Percentiles rank a stretch among this genome's conserved stretches.
These are phyloP conservation scores for Actinemys pallida DNA, from an alignment of 2,113 vertebrate species.

Conservation along the genomic window DNA sequence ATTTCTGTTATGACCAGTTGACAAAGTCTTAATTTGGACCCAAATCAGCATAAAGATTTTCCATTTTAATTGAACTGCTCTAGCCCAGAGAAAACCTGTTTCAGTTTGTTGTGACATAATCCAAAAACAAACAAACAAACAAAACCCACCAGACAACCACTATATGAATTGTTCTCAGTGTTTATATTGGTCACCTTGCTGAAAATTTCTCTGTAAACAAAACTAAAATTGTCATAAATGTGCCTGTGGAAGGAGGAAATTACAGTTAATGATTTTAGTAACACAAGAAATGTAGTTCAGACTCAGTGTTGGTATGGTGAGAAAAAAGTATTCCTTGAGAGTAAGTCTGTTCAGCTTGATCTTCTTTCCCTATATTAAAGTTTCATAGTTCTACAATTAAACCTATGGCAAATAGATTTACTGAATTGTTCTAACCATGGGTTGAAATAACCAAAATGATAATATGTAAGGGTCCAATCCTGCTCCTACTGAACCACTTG, in stretches of 20 bases:
- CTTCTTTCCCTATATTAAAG: not conserved
- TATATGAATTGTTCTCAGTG: not conserved
- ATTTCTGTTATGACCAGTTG: not conserved
- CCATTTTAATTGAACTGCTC: not conserved
- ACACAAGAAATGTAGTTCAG: not conserved
- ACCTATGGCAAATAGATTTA: not conserved
- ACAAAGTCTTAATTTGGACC: not conserved
- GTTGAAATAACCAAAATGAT: not conserved
- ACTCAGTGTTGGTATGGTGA: not conserved
- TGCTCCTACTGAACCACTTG: not conserved
- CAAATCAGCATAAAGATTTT: not conserved
- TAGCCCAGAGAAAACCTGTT: not conserved
- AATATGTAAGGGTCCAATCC: constrained; percentile 6
- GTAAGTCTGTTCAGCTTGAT: not conserved
- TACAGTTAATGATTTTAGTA: not conserved
- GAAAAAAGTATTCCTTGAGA: constrained; percentile 9
- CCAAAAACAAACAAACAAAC: not conserved
- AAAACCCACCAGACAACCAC: not conserved
- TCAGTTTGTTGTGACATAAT: fast-evolving
- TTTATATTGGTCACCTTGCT: not conserved
- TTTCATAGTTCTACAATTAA: not conserved
- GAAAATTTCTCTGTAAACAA: not conserved
- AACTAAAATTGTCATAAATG: not conserved
- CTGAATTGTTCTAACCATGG: constrained; percentile 8
- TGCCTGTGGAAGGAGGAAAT: fast-evolving